A percentile compares a stretch with the other conserved stretches of the same genome.
Evolutionary conservation across 2,797 vertebrate genomes (phyloP).

Genomic region (Myioborus miniatus): DNA sequence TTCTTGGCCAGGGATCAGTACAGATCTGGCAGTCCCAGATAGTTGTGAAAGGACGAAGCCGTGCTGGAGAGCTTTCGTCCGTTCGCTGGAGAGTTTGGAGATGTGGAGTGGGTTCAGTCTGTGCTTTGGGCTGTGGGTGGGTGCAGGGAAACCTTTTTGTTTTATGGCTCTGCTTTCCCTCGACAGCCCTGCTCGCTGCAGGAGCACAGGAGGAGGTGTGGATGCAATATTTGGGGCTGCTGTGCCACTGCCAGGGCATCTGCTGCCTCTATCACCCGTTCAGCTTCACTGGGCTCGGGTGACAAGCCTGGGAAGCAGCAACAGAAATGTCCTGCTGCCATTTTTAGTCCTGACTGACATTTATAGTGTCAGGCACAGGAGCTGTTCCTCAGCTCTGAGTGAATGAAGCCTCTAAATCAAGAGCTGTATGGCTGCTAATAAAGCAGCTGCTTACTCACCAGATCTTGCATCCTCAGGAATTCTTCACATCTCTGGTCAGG

Average conservation of each 20-base stretch:
- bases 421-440: neutral
- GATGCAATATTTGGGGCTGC: neutral
- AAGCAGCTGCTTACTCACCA: neutral
- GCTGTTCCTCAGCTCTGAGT: neutral
- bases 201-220: neutral
- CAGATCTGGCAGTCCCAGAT: neutral
- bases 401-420: constrained; percentile 37
- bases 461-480: neutral
- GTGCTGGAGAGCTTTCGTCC: neutral
- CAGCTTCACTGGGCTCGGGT: neutral
- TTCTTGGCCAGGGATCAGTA: neutral
- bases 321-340: neutral
- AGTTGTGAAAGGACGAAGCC: neutral
- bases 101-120: accelerated
- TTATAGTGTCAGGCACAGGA: neutral
- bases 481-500: neutral
- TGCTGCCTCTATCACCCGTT: neutral
- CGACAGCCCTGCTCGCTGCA: accelerated
- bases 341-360: neutral
- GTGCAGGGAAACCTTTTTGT: neutral
- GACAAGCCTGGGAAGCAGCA: neutral
- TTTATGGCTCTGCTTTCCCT: neutral
- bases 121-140: accelerated
- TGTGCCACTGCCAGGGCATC: neutral
- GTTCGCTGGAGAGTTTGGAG: neutral